phyloP scores from a whole-genome alignment of 1,140 invertebrate species.

The Geopemphigus sp. region DNA sequence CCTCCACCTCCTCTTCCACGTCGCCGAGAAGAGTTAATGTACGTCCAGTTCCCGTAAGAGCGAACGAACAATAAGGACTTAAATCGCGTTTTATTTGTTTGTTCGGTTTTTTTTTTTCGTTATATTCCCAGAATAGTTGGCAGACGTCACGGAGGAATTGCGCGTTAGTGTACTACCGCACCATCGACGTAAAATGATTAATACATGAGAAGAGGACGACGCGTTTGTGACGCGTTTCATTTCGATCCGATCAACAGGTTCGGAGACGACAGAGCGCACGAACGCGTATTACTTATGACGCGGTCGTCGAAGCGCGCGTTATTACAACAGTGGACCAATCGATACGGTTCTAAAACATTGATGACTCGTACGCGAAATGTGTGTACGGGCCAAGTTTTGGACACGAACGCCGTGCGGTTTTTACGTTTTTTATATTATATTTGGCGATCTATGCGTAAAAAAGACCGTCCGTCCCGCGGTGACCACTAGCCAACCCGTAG shows the following conservation, averaged over 20 bases:
- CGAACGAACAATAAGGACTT: background rate
- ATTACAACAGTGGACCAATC: too few relatives aligned
- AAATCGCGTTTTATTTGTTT: background rate
- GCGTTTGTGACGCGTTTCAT: slow-evolving; percentile 15
- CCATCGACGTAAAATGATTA: slow-evolving; percentile 31
- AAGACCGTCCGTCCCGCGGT: too few relatives aligned
- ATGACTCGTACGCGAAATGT: too few relatives aligned
- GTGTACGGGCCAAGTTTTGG: too few relatives aligned
- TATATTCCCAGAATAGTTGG: slow-evolving; percentile 16
- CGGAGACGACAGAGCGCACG: background rate
- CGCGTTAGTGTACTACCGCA: too few relatives aligned
- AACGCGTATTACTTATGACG: background rate
- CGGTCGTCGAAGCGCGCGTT: too few relatives aligned
- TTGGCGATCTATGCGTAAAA: too few relatives aligned
- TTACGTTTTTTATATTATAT: too few relatives aligned
- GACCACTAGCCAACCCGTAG: too few relatives aligned
- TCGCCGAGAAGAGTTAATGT: background rate
- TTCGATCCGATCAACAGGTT: background rate
- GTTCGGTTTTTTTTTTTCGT: background rate
- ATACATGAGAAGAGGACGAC: slow-evolving; percentile 6
- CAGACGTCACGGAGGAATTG: background rate
- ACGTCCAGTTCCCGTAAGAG: background rate
- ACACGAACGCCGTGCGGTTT: too few relatives aligned
- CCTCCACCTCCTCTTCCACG: background rate
- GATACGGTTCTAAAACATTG: too few relatives aligned